These are phyloP conservation scores for Odontocolon sp. DNA, from an alignment of 2,888 invertebrate species.

Conservation along the genomic window DNA sequence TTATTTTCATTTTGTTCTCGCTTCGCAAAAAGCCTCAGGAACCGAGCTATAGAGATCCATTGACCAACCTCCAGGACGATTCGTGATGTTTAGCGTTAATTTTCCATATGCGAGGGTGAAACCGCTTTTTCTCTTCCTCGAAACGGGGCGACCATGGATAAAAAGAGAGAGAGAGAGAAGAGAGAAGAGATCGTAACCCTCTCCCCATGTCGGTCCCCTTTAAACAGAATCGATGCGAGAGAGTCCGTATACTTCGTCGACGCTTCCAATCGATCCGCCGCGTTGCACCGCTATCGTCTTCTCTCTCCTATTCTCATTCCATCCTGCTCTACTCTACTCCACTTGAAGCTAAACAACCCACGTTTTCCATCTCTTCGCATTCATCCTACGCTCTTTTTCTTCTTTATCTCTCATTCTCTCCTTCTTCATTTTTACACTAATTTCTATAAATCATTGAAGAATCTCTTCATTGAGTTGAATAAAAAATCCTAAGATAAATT, in stretches of 20 bases:
- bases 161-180: slow-evolving; percentile 7
- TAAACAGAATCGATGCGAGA: slow-evolving; percentile 57
- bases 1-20: neutral
- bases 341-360: slow-evolving; percentile 24
- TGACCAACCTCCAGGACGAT: slow-evolving; percentile 8
- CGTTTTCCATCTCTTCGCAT: slow-evolving; percentile 17
- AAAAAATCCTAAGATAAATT: too few species aligned
- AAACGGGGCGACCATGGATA: neutral
- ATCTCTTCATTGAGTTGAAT: too few species aligned
- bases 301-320: slow-evolving; percentile 36
- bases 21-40: neutral
- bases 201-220: slow-evolving; percentile 43
- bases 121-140: neutral
- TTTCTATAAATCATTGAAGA: too few species aligned
- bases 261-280: slow-evolving; percentile 57
- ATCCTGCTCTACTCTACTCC: slow-evolving; percentile 17
- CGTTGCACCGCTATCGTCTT: slow-evolving; percentile 57
- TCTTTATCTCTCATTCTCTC: too few species aligned
- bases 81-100: slow-evolving; percentile 47
- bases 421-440: too few species aligned
- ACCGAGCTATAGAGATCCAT: neutral
- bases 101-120: slow-evolving; percentile 48
- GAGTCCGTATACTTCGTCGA: slow-evolving; percentile 58
- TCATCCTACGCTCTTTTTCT: too few species aligned
- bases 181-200: slow-evolving; percentile 51